Percentiles rank a stretch among this genome's conserved stretches.
phyloP scores from a whole-genome alignment of 2,797 vertebrate genomes.

The Sebastes cheni region DNA sequence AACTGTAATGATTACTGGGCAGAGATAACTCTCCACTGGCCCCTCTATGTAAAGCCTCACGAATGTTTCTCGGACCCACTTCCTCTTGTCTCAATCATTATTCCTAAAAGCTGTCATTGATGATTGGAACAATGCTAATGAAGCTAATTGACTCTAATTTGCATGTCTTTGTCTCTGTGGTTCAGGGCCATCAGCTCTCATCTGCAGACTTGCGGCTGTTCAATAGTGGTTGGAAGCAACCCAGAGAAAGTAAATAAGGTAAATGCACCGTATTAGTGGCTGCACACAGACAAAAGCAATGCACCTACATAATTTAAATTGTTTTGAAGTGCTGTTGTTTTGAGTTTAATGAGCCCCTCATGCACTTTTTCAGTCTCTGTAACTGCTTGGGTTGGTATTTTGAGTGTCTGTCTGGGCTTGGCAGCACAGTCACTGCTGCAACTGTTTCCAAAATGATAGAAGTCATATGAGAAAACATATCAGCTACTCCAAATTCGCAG shows the following conservation, averaged over 20 bases:
- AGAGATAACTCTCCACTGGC: neutral
- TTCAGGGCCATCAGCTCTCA: constrained; percentile 96
- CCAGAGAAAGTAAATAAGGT: constrained; percentile 99
- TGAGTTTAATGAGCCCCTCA: constrained; percentile 16
- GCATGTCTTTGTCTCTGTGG: constrained; percentile 46
- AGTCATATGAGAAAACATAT: neutral
- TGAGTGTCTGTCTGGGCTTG: neutral
- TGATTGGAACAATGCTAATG: constrained; percentile 6
- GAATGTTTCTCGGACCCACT: neutral
- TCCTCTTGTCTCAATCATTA: neutral
- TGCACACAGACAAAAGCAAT: constrained; percentile 22
- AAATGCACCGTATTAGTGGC: constrained; percentile 41
- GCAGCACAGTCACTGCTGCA: neutral
- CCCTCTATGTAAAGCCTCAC: neutral
- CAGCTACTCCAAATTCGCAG: neutral
- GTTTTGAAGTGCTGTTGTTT: constrained; percentile 17
- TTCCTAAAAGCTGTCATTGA: constrained; percentile 15
- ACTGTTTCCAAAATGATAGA: neutral
- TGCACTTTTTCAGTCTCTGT: neutral
- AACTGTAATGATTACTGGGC: neutral
- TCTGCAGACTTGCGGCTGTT: constrained; percentile 97
- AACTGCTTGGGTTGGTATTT: neutral
- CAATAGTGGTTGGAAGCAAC: constrained; percentile 96
- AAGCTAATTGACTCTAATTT: constrained; percentile 29
- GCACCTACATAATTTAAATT: constrained; percentile 6